Evolutionary conservation across 2,888 invertebrate species (phyloP).

Genomic region (Temnothorax rugatulus): DNA sequence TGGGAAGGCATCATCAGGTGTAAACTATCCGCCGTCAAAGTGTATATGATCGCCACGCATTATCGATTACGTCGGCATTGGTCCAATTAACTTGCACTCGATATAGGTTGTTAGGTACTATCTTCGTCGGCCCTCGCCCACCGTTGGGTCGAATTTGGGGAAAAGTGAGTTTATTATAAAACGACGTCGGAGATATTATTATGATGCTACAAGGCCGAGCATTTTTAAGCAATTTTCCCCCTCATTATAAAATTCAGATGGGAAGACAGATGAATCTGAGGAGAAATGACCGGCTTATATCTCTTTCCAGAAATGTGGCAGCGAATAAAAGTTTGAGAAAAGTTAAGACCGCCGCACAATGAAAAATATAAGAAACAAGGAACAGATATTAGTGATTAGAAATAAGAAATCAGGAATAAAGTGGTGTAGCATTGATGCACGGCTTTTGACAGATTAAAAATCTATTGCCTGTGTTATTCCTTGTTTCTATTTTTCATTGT

Average conservation of each 20-base stretch:
- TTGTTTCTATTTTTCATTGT: too few relatives aligned
- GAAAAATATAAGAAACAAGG: too few relatives aligned
- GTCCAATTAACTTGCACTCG: constrained; percentile 42
- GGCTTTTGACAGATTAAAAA: too few relatives aligned
- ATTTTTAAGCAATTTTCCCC: neutral
- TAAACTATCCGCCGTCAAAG: constrained; percentile 30
- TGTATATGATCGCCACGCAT: constrained; percentile 39
- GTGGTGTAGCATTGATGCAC: too few relatives aligned
- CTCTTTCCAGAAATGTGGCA: neutral
- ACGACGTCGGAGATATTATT: neutral
- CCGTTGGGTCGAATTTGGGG: neutral
- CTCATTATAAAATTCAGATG: neutral
- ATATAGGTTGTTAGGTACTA: constrained; percentile 46
- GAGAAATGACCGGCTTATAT: neutral
- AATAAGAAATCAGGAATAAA: too few relatives aligned
- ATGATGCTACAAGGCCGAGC: neutral
- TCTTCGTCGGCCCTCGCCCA: constrained; percentile 13
- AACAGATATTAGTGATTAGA: too few relatives aligned
- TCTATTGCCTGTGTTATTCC: too few relatives aligned
- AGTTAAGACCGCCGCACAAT: neutral
- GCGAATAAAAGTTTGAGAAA: neutral
- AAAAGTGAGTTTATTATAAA: constrained; percentile 21
- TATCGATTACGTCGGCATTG: constrained; percentile 48
- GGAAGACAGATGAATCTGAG: neutral
- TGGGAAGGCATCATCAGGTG: constrained; percentile 32